A percentile compares a stretch with the other conserved stretches of the same genome.
Conservation (phyloP, 1,140 invertebrate genomes). For the Camponotus vicinus region DNA sequence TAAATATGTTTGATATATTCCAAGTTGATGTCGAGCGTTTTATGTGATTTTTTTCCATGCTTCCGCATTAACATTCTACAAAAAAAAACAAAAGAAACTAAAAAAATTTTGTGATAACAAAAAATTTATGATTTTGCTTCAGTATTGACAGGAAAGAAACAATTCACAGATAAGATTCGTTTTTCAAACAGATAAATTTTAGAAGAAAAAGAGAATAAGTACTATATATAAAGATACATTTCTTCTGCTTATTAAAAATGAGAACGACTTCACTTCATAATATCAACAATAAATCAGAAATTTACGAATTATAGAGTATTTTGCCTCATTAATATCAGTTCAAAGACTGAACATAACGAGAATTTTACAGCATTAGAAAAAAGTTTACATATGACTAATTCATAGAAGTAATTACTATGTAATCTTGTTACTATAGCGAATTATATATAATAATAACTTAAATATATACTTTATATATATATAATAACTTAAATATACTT, state of each 20-base stretch:
- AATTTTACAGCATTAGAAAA: conserved; percentile 23
- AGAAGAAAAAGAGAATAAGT: background rate
- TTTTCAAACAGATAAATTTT: conserved; percentile 10
- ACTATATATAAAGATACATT: background rate
- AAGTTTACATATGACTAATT: conserved; percentile 21
- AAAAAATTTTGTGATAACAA: conserved; percentile 1
- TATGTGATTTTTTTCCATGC: conserved; percentile 10
- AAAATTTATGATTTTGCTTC: background rate
- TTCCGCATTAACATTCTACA: background rate
- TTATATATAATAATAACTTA: conserved; percentile 43
- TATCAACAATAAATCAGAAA: conserved; percentile 15
- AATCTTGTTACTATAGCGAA: conserved; percentile 35
- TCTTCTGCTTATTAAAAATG: background rate
- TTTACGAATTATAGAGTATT: conserved; percentile 41
- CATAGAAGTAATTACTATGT: conserved; percentile 28
- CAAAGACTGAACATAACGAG: conserved; percentile 48
- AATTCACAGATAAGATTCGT: background rate
- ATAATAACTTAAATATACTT: conserved; percentile 41
- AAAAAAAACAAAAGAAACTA: background rate
- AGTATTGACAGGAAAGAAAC: conserved; percentile 17
- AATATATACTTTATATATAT: conserved; percentile 33
- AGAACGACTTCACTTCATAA: background rate
- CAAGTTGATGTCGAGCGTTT: conserved; percentile 29
- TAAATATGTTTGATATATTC: conserved; percentile 60
- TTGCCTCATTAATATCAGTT: conserved; percentile 48